Conservation (phyloP, 2,113 vertebrate genomes). For the Carassius gibelio region DNA sequence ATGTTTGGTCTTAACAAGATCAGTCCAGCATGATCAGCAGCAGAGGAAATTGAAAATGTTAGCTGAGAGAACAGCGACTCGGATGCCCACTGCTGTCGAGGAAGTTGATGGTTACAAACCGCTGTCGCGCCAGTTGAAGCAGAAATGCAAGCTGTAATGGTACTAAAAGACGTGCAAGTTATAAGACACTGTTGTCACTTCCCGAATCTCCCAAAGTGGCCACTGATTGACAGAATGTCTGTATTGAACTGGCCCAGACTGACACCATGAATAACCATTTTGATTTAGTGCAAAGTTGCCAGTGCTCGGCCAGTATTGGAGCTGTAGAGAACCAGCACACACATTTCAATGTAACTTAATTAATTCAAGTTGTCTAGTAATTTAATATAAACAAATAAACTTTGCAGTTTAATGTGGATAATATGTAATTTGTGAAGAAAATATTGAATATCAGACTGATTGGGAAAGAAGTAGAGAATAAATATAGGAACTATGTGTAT, state of each 20-base stretch:
- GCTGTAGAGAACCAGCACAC: background rate
- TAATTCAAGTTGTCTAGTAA: background rate
- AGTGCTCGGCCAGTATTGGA: background rate
- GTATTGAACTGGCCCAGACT: background rate
- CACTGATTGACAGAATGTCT: background rate
- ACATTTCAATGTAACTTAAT: background rate
- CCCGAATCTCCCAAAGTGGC: conserved; percentile 1
- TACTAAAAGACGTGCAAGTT: conserved; percentile 6
- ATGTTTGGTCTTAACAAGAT: conserved; percentile 26
- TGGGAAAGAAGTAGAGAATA: background rate
- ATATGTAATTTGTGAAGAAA: background rate
- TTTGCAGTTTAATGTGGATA: background rate
- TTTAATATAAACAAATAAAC: background rate
- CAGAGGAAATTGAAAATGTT: conserved; percentile 20
- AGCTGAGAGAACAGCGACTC: background rate
- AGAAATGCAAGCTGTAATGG: conserved; percentile 11
- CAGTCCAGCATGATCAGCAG: conserved; percentile 12
- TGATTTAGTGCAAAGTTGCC: background rate
- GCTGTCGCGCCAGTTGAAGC: conserved; percentile 16
- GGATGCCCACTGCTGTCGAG: background rate
- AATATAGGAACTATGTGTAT: background rate
- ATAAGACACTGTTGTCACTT: conserved; percentile 6
- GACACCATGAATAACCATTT: background rate
- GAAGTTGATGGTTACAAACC: conserved; percentile 36
- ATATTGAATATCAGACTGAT: background rate